Evolutionary conservation across 2,113 vertebrate genomes (phyloP).

Genomic region (Elachura formosa): DNA sequence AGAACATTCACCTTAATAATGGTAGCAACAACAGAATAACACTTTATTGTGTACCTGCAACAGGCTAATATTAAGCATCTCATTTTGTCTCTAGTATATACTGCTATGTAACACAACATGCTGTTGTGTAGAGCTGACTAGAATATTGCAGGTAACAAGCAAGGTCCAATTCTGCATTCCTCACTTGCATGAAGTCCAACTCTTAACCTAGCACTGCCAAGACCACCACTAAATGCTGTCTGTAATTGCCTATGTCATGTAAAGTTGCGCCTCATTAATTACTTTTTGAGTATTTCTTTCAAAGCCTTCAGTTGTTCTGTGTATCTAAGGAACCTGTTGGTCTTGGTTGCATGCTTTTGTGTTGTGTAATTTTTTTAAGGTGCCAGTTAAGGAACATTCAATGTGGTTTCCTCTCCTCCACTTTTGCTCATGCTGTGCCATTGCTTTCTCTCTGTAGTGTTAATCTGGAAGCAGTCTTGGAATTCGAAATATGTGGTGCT

Average conservation of each 20-base stretch:
- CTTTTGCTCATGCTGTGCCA: neutral
- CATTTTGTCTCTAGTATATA: neutral
- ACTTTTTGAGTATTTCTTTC: neutral
- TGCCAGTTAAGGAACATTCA: neutral
- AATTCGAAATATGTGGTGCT: neutral
- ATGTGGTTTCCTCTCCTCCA: neutral
- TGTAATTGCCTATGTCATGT: accelerated
- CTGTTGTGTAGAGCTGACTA: neutral
- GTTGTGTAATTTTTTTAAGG: neutral
- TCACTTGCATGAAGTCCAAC: neutral
- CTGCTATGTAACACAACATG: accelerated
- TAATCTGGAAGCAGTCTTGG: neutral
- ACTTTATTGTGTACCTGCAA: neutral
- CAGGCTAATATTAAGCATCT: neutral
- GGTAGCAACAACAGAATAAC: neutral
- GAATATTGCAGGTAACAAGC: neutral
- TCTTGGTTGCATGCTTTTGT: neutral
- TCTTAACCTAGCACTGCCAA: neutral
- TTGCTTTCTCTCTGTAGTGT: neutral
- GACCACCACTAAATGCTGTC: neutral
- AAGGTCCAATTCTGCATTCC: neutral
- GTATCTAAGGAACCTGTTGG: neutral
- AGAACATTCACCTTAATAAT: neutral
- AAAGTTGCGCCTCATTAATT: neutral
- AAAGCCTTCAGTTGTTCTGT: accelerated